Evolutionary conservation across 2,113 vertebrate species (phyloP).

Genomic region (Leptobrachium ailaonicum): DNA sequence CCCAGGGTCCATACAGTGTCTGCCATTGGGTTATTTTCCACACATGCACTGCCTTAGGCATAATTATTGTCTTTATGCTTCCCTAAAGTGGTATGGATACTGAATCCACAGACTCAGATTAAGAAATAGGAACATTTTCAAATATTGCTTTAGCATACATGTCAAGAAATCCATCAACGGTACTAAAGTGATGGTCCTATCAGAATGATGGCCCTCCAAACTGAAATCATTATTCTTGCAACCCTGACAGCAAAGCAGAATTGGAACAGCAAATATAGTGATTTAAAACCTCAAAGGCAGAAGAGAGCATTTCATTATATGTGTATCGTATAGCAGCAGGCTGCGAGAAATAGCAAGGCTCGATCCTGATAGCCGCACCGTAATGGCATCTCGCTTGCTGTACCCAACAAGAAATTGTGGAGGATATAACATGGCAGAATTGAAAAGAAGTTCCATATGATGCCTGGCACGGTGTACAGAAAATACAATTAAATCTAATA

Average conservation of each 20-base stretch:
- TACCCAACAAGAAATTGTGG: neutral
- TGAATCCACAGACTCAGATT: constrained; percentile 15
- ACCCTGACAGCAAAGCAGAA: constrained; percentile 32
- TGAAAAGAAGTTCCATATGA: neutral
- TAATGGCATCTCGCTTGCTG: constrained; percentile 6
- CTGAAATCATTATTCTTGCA: constrained; percentile 46
- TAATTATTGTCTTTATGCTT: constrained; percentile 22
- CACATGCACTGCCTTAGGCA: constrained; percentile 9
- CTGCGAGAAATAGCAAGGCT: constrained; percentile 12
- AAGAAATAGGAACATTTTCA: constrained; percentile 34
- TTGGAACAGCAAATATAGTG: constrained; percentile 41
- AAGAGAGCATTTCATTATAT: constrained; percentile 40
- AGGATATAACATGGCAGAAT: neutral
- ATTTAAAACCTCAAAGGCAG: constrained; percentile 48
- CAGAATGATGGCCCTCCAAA: constrained; percentile 51
- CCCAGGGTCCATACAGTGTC: neutral
- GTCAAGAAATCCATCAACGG: constrained; percentile 43
- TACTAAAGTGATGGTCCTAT: constrained; percentile 44
- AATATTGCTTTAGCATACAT: constrained; percentile 41
- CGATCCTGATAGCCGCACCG: constrained; percentile 7
- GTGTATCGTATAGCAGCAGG: constrained; percentile 29
- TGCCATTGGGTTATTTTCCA: constrained; percentile 30
- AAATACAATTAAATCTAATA: too few species aligned
- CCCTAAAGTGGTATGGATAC: constrained; percentile 19
- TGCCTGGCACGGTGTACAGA: neutral